phyloP scores from a whole-genome alignment of 2,888 invertebrate genomes.

The Panopea generosa region DNA sequence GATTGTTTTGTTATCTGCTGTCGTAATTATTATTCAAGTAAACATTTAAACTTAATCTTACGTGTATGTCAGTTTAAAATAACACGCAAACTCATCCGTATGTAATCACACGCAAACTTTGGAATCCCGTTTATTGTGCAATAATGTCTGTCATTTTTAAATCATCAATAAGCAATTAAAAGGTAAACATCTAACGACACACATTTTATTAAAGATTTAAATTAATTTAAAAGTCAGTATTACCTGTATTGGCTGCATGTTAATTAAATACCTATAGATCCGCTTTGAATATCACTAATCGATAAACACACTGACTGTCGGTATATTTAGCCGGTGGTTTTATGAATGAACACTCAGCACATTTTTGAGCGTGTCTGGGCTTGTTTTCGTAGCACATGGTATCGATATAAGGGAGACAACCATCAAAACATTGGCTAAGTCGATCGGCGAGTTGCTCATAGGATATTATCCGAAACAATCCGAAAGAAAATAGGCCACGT shows the following conservation, averaged over 20 bases:
- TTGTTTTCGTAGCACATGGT: slow-evolving; percentile 58
- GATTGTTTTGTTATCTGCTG: too few relatives aligned
- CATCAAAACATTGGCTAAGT: slow-evolving; percentile 47
- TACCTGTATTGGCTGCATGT: slow-evolving; percentile 39
- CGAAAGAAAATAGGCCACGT: slow-evolving; percentile 50
- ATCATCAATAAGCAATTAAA: background rate
- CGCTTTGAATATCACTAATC: slow-evolving; percentile 2
- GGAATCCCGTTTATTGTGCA: slow-evolving; percentile 2
- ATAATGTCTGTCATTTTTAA: background rate
- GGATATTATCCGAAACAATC: slow-evolving; percentile 29
- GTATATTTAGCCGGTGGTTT: background rate
- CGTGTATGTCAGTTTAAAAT: too few relatives aligned
- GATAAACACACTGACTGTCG: slow-evolving; percentile 10
- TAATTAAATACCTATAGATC: slow-evolving; percentile 33
- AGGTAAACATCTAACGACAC: background rate
- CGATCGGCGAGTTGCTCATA: slow-evolving; percentile 2
- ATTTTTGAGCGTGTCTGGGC: slow-evolving; percentile 53
- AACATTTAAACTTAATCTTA: too few relatives aligned
- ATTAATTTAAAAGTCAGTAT: background rate
- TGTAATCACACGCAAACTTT: too few relatives aligned
- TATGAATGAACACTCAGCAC: slow-evolving; percentile 60
- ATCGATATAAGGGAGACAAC: slow-evolving; percentile 44
- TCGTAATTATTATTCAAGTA: too few relatives aligned
- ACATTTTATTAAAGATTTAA: too few relatives aligned
- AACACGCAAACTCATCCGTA: too few relatives aligned